A percentile compares a stretch with the other conserved stretches of the same genome.
These are phyloP conservation scores for Gymnoscelis rufifasciata DNA, from an alignment of 2,888 invertebrate genomes.

Conservation along the genomic window DNA sequence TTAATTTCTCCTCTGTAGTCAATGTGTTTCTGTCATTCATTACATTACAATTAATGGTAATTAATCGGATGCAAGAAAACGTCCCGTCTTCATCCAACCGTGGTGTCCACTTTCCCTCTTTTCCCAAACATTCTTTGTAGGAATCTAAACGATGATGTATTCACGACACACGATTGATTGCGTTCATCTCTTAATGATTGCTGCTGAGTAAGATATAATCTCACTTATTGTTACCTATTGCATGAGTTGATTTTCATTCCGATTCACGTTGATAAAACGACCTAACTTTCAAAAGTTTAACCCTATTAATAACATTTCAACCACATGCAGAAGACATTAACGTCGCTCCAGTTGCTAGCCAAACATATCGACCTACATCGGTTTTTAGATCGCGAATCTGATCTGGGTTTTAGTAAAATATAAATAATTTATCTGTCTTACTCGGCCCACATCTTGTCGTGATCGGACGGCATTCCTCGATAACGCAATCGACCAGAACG, in stretches of 20 bases:
- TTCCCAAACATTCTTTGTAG: slow-evolving; percentile 45
- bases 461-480: slow-evolving; percentile 59
- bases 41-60: slow-evolving; percentile 18
- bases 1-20: slow-evolving; percentile 15
- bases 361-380: slow-evolving; percentile 35
- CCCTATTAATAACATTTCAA: slow-evolving; percentile 1
- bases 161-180: slow-evolving; percentile 28
- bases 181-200: slow-evolving; percentile 14
- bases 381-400: slow-evolving; percentile 32
- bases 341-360: slow-evolving; percentile 25
- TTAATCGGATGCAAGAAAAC: slow-evolving; percentile 22
- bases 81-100: slow-evolving; percentile 43
- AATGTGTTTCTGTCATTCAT: no score
- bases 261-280: neutral
- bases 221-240: slow-evolving; percentile 2
- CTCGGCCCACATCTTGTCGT: slow-evolving; percentile 54
- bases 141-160: slow-evolving; percentile 36
- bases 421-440: slow-evolving; percentile 34
- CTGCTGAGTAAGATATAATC: slow-evolving; percentile 13
- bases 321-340: slow-evolving; percentile 21
- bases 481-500: slow-evolving; percentile 56
- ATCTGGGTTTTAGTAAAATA: slow-evolving; percentile 13
- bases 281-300: neutral
- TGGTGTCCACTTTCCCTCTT: slow-evolving; percentile 61
- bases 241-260: neutral